Evolutionary conservation across 2,113 vertebrate species (phyloP).

Genomic region (Siniperca chuatsi): DNA sequence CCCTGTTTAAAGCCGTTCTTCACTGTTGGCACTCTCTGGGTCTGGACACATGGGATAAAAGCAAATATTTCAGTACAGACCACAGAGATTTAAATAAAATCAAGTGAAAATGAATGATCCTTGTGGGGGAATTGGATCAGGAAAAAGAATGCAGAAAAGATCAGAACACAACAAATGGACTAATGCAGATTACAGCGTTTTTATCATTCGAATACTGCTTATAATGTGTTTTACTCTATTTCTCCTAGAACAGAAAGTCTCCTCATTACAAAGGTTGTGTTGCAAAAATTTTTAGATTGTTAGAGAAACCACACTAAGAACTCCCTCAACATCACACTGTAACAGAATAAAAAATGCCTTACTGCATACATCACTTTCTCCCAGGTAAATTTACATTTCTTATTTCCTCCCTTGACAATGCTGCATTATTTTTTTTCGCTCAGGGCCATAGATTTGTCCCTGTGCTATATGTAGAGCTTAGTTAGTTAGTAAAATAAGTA

Average conservation of each 20-base stretch:
- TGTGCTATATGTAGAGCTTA: background rate
- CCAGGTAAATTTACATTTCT: constrained; percentile 12
- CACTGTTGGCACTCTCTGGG: constrained; percentile 86
- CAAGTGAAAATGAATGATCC: background rate
- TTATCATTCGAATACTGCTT: background rate
- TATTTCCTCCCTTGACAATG: background rate
- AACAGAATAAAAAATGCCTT: background rate
- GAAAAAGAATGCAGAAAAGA: constrained; percentile 5
- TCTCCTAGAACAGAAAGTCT: background rate
- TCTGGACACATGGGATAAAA: constrained; percentile 72
- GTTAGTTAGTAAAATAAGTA: constrained; percentile 19
- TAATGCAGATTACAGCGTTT: background rate
- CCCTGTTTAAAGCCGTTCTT: constrained; percentile 94
- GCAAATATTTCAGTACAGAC: constrained; percentile 10
- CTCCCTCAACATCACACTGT: background rate
- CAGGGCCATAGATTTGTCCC: background rate
- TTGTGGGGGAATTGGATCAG: background rate
- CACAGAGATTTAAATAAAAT: constrained; percentile 1
- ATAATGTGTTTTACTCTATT: background rate
- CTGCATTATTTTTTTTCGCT: background rate
- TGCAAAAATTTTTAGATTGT: background rate
- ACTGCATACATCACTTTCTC: constrained; percentile 1
- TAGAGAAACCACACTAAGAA: background rate
- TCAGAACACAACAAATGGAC: background rate
- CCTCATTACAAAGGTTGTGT: background rate